Evolutionary conservation across 2,888 invertebrate genomes (phyloP), one percentile per base, ranked within the genome.

Genomic region (Meteorus cinctellus): DNA sequence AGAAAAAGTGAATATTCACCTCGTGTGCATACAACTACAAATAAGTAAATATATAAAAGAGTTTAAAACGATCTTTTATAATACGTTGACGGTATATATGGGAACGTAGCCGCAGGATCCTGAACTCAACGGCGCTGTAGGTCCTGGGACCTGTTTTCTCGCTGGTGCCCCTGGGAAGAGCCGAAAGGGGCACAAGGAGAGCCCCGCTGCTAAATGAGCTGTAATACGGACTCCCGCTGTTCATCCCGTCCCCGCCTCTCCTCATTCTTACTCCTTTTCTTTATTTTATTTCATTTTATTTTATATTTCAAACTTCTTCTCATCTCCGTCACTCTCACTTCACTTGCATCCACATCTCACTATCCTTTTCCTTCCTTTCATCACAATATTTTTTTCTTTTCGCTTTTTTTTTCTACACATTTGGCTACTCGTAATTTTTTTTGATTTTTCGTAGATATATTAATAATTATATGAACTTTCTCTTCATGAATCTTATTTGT

Each of bases 161-260:
- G 74, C 74, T 76, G 78, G 79, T 77, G 55, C 72, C 76, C 76
- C 75, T 67, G 74, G 71, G 76, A 66, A 73, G 74, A 60, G 65
- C 72, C 70, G 71, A 48, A 45, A 74, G 81, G 82, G 83, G 84
- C 80, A 85, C 80, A 81, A 86, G 86, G 55, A 55, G 55, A 55
- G 86, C 81, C 88, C 88, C 85, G 88, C 89, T 89, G 88, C 88
- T 88, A 89, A 89, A 89, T 88, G 88, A 89, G 88, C 89, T 87
- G 88, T 89, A 89, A 89, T 89, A 87, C 83, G 87, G 86, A 88
- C 86, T 86, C 88, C 88, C 85, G 88, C 88, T 88, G 88, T 82
- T 81, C 84, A 78, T 80, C 81, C 83, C 79, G 82, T 81, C 80
- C 80, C 80, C 76, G 75, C 70, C 77, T 76, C 76, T 77, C 75